Evolutionary conservation across 2,888 invertebrate genomes (phyloP), one percentile per base, ranked within the genome.

Genomic region (Mythimna ferrago): DNA sequence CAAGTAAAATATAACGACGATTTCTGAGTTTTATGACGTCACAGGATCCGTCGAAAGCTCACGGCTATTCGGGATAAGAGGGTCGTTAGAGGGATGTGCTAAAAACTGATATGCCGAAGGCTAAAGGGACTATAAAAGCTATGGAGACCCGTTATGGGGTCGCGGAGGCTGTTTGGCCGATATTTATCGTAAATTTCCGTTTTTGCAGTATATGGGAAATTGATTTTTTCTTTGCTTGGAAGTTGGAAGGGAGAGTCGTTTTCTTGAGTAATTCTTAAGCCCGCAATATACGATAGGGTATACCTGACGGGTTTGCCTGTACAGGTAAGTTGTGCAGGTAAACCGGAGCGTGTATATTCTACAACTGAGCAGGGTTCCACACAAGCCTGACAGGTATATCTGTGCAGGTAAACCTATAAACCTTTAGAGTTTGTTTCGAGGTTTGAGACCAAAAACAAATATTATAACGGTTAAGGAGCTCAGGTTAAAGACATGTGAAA

Each of bases 21-120:
- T 78, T 81, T 85, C 87, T 86, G 90, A 89, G 83, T 88, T 91
- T 92, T 91, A 92, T 90, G 89, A 78, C 70, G 82, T 78, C 82
- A 84, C 68, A 76, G 82, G 88, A 85, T 86, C 85, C 80, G 77
- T 66, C 80, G 82, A 80, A 82, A 82, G 89, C 91, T 91, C 82
- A 88, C 85, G 92, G 92, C 91, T 90, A 91, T 92, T 92, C 77
- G 87, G 84, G 87, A 80, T 87, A 84, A 83, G 83, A 73, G 73
- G 82, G 81, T 89, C 89, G 89, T 88, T 88, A 86, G 86, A 86
- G 84, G 87, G 88, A 80, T 83, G 82, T 86, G 84, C 89, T 91
- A 90, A 89, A 89, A 89, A 89, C 85, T 90, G 87, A 90, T 89
- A 86, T 84, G 84, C 85, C 75, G 75, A 72, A 72, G 80, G 88